These are phyloP conservation scores for Cenopis cana DNA, from an alignment of 2,888 invertebrate genomes.

Conservation along the genomic window DNA sequence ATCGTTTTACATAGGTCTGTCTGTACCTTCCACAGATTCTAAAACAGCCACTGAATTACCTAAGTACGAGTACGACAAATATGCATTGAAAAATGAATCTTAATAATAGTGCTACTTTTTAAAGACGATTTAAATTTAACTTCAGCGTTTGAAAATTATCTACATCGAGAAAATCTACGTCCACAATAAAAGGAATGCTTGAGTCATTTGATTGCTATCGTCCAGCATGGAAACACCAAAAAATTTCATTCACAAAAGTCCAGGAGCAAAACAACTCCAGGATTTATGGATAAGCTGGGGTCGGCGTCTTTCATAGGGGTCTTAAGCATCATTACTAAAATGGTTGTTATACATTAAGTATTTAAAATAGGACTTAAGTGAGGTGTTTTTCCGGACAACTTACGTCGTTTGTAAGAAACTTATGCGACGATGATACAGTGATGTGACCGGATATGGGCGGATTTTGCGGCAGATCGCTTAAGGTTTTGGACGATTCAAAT, in stretches of 20 bases:
- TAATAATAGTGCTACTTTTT: no score
- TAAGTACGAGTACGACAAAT: no score
- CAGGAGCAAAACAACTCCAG: conserved; percentile 45
- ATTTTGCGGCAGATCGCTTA: conserved; percentile 52
- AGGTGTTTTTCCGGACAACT: neutral
- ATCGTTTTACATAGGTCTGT: no score
- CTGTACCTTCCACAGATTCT: no score
- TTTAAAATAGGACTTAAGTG: neutral
- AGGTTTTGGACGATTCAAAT: conserved; percentile 47
- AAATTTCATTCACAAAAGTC: conserved; percentile 40
- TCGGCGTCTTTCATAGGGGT: conserved; percentile 30
- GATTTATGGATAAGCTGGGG: conserved; percentile 58
- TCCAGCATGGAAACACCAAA: conserved; percentile 8
- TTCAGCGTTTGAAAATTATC: no score
- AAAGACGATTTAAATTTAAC: no score
- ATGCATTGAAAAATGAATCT: no score
- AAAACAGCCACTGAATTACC: no score
- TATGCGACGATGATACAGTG: conserved; percentile 5
- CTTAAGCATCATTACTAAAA: conserved; percentile 26
- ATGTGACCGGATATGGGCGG: conserved; percentile 72
- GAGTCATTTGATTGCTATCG: conserved; percentile 8
- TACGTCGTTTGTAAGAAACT: conserved; percentile 5
- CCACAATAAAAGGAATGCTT: neutral
- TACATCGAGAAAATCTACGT: no score
- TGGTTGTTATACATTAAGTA: neutral